These are phyloP conservation scores for Cryptus armator DNA, from an alignment of 2,888 invertebrate genomes.

Conservation along the genomic window DNA sequence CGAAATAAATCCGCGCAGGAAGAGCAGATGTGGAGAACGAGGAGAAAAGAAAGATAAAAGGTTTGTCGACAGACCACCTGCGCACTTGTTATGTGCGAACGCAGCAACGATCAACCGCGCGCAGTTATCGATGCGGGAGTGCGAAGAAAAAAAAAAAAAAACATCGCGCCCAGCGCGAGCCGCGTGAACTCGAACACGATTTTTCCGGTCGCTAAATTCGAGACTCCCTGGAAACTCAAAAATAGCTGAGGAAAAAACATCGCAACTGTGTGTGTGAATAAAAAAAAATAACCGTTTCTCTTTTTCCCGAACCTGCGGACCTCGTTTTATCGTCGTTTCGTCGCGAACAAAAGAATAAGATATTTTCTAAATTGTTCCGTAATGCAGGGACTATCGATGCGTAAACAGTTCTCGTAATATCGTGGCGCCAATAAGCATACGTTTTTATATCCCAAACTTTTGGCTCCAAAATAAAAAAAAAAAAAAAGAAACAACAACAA, in stretches of 20 bases:
- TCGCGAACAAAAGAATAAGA: background rate
- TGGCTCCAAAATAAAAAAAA: background rate
- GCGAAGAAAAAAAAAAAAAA: slow-evolving; percentile 16
- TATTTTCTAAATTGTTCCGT: background rate
- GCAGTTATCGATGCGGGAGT: slow-evolving; percentile 32
- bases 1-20: no score
- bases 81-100: background rate
- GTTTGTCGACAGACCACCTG: no score
- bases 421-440: background rate
- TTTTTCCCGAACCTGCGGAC: background rate
- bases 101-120: background rate
- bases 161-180: background rate
- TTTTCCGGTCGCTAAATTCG: slow-evolving; percentile 51
- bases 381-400: background rate
- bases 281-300: background rate
- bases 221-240: slow-evolving; percentile 58
- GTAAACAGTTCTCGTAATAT: background rate
- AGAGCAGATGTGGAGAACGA: no score
- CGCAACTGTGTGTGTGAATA: slow-evolving; percentile 19
- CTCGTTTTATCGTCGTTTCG: background rate
- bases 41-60: no score
- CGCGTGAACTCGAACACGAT: slow-evolving; percentile 18
- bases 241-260: slow-evolving; percentile 53
- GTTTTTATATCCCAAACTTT: no score
- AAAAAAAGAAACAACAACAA: background rate